Evolutionary conservation across 35 echinoderm and acorn worm genomes (phyloP).

Genomic region (Nesometra sesokonis): DNA sequence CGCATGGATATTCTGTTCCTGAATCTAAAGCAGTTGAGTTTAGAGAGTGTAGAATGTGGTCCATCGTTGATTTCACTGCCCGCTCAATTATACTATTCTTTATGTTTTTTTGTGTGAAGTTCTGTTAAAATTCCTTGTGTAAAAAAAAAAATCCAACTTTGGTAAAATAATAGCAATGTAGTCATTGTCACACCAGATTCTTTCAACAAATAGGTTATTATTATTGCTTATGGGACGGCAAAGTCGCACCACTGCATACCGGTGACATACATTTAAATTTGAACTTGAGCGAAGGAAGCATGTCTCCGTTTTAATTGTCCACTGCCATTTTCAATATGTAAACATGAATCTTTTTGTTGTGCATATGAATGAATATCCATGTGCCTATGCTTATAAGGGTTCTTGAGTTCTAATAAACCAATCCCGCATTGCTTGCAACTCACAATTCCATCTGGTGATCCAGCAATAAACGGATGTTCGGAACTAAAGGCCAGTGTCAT

Average conservation of each 20-base stretch:
- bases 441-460: constrained; percentile 32
- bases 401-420: constrained; percentile 41
- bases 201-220: constrained; percentile 4
- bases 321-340: not conserved
- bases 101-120: too few relatives aligned
- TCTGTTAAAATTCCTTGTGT: too few relatives aligned
- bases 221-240: not conserved
- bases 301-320: constrained; percentile 17
- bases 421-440: constrained; percentile 27
- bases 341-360: not conserved
- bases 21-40: too few relatives aligned
- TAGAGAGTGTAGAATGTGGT: too few relatives aligned
- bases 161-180: constrained; percentile 1
- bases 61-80: too few relatives aligned
- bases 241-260: constrained; percentile 32
- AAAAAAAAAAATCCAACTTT: constrained; percentile 5
- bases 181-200: not conserved
- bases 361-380: constrained; percentile 16
- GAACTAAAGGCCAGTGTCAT: constrained; percentile 32
- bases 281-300: constrained; percentile 20
- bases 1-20: too few relatives aligned
- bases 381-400: constrained; percentile 27
- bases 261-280: constrained; percentile 17
- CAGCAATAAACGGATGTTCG: constrained; percentile 25
- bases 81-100: too few relatives aligned